Conservation (phyloP, 2,797 vertebrate genomes). For the Smutsia gigantea region DNA sequence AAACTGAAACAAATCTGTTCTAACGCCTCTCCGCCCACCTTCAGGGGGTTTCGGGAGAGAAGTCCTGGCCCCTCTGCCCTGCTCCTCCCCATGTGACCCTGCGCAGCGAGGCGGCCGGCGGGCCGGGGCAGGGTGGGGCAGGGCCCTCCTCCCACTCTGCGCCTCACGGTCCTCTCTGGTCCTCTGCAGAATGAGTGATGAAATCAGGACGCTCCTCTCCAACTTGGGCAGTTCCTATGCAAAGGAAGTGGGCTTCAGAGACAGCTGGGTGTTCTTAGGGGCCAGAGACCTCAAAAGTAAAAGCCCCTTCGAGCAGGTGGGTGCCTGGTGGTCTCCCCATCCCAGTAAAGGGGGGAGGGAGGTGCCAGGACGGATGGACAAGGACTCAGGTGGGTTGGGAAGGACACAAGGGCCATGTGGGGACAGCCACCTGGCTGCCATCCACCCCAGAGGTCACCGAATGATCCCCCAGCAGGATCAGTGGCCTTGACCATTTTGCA, state of each 20-base stretch:
- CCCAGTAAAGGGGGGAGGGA: no score
- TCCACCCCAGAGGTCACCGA: background rate
- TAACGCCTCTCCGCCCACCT: background rate
- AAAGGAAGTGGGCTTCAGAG: slow-evolving; percentile 86
- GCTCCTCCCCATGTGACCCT: rapidly evolving
- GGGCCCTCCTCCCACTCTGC: no score
- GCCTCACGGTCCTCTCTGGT: background rate
- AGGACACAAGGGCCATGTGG: background rate
- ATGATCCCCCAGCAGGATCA: background rate
- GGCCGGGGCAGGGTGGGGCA: rapidly evolving
- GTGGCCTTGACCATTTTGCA: background rate
- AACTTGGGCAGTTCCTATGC: slow-evolving; percentile 90
- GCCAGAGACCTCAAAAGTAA: slow-evolving; percentile 82
- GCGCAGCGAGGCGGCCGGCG: rapidly evolving
- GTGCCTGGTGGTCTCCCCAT: background rate
- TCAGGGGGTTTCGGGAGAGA: background rate
- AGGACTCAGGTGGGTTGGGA: no score
- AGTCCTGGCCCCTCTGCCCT: rapidly evolving
- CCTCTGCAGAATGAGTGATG: slow-evolving; percentile 89
- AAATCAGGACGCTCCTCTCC: slow-evolving; percentile 84
- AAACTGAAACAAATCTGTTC: background rate
- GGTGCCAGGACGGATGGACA: background rate
- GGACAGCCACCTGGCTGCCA: background rate
- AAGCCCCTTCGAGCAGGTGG: slow-evolving; percentile 93
- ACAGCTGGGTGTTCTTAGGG: slow-evolving; percentile 95